Base-by-base conservation (phyloP, 2,797 vertebrate genomes). In the Myripristis jacobus region DNA sequence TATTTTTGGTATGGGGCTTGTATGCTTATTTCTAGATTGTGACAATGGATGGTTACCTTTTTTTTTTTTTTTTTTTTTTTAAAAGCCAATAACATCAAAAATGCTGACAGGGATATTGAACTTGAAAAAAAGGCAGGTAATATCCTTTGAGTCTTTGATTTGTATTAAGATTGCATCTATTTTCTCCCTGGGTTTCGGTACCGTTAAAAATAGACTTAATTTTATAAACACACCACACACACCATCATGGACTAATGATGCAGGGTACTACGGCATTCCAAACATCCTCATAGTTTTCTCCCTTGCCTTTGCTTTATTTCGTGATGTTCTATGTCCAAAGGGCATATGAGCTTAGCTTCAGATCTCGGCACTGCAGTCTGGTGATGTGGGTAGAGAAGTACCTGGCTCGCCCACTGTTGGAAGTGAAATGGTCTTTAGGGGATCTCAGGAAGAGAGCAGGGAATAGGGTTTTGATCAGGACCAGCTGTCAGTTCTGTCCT, bases 401-500 rank as follows among this genome's bases (percentile, higher is more conserved):
- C 86, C 90, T 88, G 83, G 85, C 89, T 87, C 59, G 58, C 66
- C 80, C 80, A 77, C 82, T 74, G 82, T 87, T 91, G 88, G 89
- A 91, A 85, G 76, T 73, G 66, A 70, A 82, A 77, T 18, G 54
- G 88, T 89, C 90, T 93, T 89, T 70, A 50, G 93, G 90, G 91
- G 73, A 89, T 90, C 58, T 77, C 73, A 2, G 80, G 83, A 84
- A 83, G 81, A 67, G 84, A 80, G 81, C 50, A 25, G 88, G 88
- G 89, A 92, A 89, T 88, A 80, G 70, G 80, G 82, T 87, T 94
- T 93, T 93, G 91, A 94, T 93, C 92, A 91, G 88, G 86, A 91
- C 89, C 91, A 92, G 93, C 92, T 94, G 93, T 93, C 93, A 87
- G 82, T 86, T 85, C 83, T 85, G 79, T 91, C 83, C 84, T 89